Conservation (phyloP, 2,113 vertebrate genomes). For the Etheostoma spectabile region DNA sequence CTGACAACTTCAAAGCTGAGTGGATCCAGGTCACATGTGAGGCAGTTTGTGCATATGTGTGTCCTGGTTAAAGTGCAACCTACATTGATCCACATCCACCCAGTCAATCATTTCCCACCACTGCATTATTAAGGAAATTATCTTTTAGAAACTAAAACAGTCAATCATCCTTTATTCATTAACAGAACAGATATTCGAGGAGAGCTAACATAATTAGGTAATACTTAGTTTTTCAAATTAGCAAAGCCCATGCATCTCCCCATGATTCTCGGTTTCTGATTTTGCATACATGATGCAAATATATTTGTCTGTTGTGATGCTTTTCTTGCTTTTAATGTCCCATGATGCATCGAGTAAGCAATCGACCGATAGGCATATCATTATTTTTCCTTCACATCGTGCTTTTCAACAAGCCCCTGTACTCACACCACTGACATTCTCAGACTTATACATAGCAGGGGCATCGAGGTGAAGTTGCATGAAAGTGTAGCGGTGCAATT, state of each 20-base stretch:
- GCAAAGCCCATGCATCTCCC: not conserved
- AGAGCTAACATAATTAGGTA: constrained; percentile 16
- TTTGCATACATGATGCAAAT: constrained; percentile 61
- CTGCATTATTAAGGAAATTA: constrained; percentile 33
- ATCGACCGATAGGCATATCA: constrained; percentile 41
- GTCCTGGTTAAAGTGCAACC: constrained; percentile 66
- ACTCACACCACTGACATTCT: constrained; percentile 11
- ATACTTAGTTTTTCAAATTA: constrained; percentile 50
- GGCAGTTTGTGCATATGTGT: constrained; percentile 64
- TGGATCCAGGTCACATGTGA: constrained; percentile 79
- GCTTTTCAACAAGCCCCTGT: constrained; percentile 23
- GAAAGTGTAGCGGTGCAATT: constrained; percentile 63
- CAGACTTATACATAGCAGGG: constrained; percentile 26
- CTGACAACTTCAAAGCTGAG: constrained; percentile 78
- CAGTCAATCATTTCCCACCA: constrained; percentile 23
- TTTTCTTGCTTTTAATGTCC: constrained; percentile 46
- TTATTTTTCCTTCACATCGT: constrained; percentile 2
- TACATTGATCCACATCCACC: constrained; percentile 55
- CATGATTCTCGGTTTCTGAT: constrained; percentile 20
- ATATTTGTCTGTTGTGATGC: constrained; percentile 54
- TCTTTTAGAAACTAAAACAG: constrained; percentile 41
- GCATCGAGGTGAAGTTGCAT: constrained; percentile 29
- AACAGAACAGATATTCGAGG: constrained; percentile 3
- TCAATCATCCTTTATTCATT: constrained; percentile 21
- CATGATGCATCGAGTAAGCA: constrained; percentile 50